These are phyloP conservation scores for Peromyscus leucopus DNA, from an alignment of 2,113 vertebrate genomes.

Conservation along the genomic window DNA sequence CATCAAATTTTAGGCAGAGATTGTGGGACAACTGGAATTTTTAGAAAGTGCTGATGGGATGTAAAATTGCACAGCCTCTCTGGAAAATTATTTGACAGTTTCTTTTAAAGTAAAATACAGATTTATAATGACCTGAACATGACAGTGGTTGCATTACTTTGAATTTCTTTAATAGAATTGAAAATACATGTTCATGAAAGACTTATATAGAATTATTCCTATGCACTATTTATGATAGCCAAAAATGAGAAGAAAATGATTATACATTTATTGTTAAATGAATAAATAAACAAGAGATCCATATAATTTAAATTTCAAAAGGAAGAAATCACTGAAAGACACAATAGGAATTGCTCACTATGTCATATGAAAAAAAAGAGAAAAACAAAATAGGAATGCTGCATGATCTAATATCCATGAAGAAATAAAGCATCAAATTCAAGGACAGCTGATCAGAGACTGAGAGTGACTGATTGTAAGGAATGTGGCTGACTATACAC, in stretches of 20 bases:
- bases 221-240: background rate
- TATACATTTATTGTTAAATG: background rate
- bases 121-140: background rate
- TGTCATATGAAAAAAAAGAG: background rate
- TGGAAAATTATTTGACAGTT: background rate
- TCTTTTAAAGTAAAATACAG: background rate
- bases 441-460: background rate
- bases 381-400: background rate
- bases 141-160: background rate
- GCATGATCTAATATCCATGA: background rate
- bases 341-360: background rate
- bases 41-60: background rate
- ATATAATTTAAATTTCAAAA: background rate
- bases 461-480: rapidly evolving
- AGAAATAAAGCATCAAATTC: background rate
- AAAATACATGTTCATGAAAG: background rate
- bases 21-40: background rate
- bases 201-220: background rate
- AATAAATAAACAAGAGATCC: background rate
- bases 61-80: rapidly evolving
- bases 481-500: rapidly evolving
- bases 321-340: background rate
- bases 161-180: background rate
- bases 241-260: background rate
- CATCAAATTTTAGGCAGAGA: background rate